Evolutionary conservation across 1,140 invertebrate genomes (phyloP).

Genomic region (Tigriopus japonicus): DNA sequence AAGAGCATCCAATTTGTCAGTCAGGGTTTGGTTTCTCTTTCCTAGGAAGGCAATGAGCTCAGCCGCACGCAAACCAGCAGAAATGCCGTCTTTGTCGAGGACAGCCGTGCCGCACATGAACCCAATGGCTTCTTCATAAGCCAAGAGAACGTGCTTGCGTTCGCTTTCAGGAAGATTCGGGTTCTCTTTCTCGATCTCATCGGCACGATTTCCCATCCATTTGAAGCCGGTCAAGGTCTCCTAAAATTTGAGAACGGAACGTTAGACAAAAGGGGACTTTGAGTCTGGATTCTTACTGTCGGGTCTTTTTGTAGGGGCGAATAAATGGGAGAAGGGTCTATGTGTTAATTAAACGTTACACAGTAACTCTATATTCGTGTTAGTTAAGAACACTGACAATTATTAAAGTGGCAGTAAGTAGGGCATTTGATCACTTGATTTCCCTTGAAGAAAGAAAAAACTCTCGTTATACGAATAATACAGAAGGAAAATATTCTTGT

Average conservation of each 20-base stretch:
- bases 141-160: slow-evolving; percentile 63
- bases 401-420: too few species aligned
- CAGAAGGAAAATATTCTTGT: too few species aligned
- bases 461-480: too few species aligned
- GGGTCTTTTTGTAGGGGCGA: too few species aligned
- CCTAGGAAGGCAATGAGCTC: slow-evolving; percentile 6
- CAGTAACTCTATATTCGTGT: too few species aligned
- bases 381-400: too few species aligned
- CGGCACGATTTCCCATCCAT: slow-evolving; percentile 88
- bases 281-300: too few species aligned
- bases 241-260: slow-evolving; percentile 22
- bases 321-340: too few species aligned
- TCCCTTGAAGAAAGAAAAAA: too few species aligned
- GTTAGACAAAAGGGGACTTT: too few species aligned
- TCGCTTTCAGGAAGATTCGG: slow-evolving; percentile 18
- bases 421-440: too few species aligned
- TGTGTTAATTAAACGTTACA: too few species aligned
- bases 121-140: slow-evolving; percentile 85
- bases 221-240: slow-evolving; percentile 98
- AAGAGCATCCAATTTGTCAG: background rate
- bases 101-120: slow-evolving; percentile 67
- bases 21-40: background rate
- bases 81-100: slow-evolving; percentile 1
- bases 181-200: slow-evolving; percentile 40
- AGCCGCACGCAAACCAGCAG: background rate